Base-by-base conservation (phyloP, 2,888 invertebrate genomes). In the Eristalis tenax region DNA sequence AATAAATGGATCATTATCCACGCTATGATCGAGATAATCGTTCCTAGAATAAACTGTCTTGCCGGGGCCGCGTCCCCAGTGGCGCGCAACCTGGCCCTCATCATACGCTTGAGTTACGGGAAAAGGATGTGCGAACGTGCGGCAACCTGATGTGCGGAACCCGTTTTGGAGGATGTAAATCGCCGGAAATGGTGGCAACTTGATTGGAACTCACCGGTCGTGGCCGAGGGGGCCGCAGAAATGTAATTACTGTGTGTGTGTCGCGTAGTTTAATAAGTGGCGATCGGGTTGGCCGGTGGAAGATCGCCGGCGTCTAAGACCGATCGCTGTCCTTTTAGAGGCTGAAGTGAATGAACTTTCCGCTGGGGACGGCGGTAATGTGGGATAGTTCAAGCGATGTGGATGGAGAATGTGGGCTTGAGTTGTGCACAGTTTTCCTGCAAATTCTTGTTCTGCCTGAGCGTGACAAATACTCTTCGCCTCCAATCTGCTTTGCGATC, bases 91-190 rank as follows among this genome's bases (percentile, higher is more conserved):
- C 18, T 50, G 50, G 8, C 50, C 50, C 22, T 50, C 63, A 28
- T 65, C 40, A 11, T 35, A 3, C 40, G 15, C 18, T 50, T 65
- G 64, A 59, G 43, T 11, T 61, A 64, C 10, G 65, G 64, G 75
- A 79, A 68, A 87, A 83, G 79, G 83, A 87, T 75, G 32, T 32
- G 59, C 83, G 75, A 87, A 8, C 50, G 79, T 87, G 78, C 63
- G 50, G 22, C 57, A 69, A 70, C 70, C 69, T 63, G 70, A 70
- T 66, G 83, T 65, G 69, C 28, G 64, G 73, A 83, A 87, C 87
- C 68, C 22, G 87, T 87, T 83, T 79, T 18, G 69, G 83, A 87
- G 87, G 87, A 87, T 83, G 87, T 83, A 87, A 87, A 87, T 83
- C 83, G 87, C 87, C 87, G 87, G 87, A 87, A 87, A 83, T 79